phyloP scores from a whole-genome alignment of 2,888 invertebrate genomes.

The Slavum lentiscoides region DNA sequence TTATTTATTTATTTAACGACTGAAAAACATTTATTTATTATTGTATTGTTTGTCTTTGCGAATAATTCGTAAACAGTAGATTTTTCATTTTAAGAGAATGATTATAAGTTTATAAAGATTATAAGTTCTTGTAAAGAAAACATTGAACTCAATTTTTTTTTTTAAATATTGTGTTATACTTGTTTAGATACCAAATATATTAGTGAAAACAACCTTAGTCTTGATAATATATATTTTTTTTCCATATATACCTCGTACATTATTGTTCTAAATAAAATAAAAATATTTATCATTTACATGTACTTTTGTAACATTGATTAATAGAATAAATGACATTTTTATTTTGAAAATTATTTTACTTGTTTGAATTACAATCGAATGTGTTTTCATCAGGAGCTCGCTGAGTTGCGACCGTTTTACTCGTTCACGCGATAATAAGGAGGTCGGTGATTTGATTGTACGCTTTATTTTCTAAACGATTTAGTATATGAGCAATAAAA shows the following conservation, averaged over 20 bases:
- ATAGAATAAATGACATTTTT: not conserved
- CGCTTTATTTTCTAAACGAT: no score
- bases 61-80: not conserved
- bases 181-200: constrained; percentile 2
- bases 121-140: not conserved
- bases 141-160: not conserved
- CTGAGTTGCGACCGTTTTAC: no score
- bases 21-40: constrained; percentile 25
- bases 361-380: not conserved
- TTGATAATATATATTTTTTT: constrained; percentile 6
- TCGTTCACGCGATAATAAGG: no score
- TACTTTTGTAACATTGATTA: not conserved
- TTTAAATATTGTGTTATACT: constrained; percentile 15
- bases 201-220: constrained; percentile 25
- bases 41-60: not conserved
- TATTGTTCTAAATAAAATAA: not conserved
- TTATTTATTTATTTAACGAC: constrained; percentile 6
- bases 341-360: not conserved
- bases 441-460: no score
- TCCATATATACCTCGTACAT: not conserved
- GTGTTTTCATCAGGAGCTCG: not conserved
- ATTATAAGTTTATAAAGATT: no score
- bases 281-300: not conserved
- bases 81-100: not conserved
- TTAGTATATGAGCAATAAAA: no score